These are phyloP conservation scores for Andrena marginata DNA, from an alignment of 2,888 invertebrate species.

Conservation along the genomic window DNA sequence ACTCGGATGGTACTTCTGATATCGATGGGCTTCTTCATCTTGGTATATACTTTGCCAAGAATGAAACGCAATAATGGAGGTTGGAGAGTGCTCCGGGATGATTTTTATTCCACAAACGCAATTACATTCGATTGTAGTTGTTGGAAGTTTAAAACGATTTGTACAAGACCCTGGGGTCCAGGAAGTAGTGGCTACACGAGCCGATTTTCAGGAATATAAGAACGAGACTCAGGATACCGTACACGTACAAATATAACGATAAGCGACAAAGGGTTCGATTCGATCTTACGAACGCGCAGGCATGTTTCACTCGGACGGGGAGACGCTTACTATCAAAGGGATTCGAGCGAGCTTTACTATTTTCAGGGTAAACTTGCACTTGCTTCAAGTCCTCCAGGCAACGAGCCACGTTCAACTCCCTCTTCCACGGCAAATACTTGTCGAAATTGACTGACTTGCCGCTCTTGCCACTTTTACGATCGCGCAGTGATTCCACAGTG, in stretches of 20 bases:
- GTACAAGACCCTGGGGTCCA: conserved; percentile 40
- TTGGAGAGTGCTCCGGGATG: not conserved
- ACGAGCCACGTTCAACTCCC: not conserved
- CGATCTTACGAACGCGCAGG: conserved; percentile 67
- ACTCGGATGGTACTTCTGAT: not conserved
- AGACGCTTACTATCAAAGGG: not conserved
- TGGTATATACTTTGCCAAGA: not conserved
- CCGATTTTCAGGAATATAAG: conserved; percentile 70
- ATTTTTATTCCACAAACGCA: conserved; percentile 37
- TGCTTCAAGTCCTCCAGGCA: conserved; percentile 24
- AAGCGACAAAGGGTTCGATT: conserved; percentile 74
- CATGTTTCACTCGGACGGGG: conserved; percentile 36
- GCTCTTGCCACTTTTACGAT: not conserved
- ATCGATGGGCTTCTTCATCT: not conserved
- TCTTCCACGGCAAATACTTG: conserved; percentile 26
- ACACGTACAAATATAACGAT: conserved; percentile 77
- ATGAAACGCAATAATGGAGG: conserved; percentile 1
- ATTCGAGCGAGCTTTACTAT: not conserved
- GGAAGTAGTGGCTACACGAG: conserved; percentile 56
- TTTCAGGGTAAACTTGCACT: not conserved
- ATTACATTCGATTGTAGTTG: conserved; percentile 10
- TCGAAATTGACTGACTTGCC: not conserved
- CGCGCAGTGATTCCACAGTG: not conserved
- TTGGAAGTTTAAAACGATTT: conserved; percentile 27
- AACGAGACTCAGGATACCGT: conserved; percentile 74